Evolutionary conservation across 2,888 invertebrate genomes (phyloP), one percentile per base, ranked within the genome.

Genomic region (Cephus rjabovi): DNA sequence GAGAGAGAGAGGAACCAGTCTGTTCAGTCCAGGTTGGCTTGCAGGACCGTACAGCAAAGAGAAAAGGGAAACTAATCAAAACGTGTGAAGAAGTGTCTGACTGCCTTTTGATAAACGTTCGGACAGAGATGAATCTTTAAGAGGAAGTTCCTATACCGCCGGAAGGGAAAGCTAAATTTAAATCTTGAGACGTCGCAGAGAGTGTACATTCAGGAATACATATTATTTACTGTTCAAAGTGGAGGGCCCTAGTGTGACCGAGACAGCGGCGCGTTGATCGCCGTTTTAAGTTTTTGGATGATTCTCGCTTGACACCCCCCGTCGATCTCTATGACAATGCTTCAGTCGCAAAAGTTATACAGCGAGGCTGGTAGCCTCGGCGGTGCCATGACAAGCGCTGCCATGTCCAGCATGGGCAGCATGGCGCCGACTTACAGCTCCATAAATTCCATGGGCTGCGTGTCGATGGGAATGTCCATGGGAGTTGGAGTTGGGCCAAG

Each of bases 361-460:
- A 85, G 89, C 88, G 91, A 90, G 81, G 86, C 88, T 81, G 87
- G 89, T 81, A 84, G 88, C 85, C 87, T 88, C 80, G 89, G 89
- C 79, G 89, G 89, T 77, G 89, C 88, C 70, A 91, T 91, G 90
- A 90, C 88, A 79, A 89, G 88, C 84, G 88, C 87, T 30, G 88
- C 89, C 79, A 90, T 90, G 90, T 88, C 91, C 78, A 90, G 88
- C 81, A 90, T 91, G 90, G 89, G 90, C 81, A 89, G 88, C 87
- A 95, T 96, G 93, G 95, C 96, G 88, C 95, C 96, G 81, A 95
- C 96, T 74, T 97, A 97, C 92, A 89, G 89, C 81, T 94, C 94
- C 81, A 96, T 96, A 92, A 96, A 96, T 92, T 94, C 96, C 75
- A 96, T 96, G 95, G 95, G 95, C 85, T 95, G 95, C 92, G 95